Base-by-base conservation (phyloP, 1,140 invertebrate species). In the Drosophila elegans region DNA sequence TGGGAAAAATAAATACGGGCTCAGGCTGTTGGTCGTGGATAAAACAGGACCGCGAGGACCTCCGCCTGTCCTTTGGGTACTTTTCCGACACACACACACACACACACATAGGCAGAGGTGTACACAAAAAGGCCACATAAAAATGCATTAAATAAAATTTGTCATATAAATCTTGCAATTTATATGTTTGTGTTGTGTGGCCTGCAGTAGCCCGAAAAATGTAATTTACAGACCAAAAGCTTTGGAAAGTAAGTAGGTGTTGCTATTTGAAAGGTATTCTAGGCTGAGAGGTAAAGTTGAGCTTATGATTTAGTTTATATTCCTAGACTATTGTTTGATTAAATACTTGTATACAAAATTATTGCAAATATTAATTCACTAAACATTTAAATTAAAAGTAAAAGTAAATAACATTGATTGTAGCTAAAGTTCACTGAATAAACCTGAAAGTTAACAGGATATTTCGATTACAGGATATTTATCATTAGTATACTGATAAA, bases 91-190 rank as follows among this genome's bases (percentile, higher is more conserved):
- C 29, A 21, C 45, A 7, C 68, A 42, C 54, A 36, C 36, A 25
- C 21, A 41, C 29, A 21, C 45, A 7, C 68, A 42, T 39, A 36
- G 42, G 48, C 49, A 21, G 16, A 39, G 38, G 54, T 36, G 42
- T n/a, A 44, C 29, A 72, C 49, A 39, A 4, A 21, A 39, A 44
- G 34, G 46, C 42, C 51, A 63, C 71, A 89, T 83, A 89, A 89
- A 88, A 88, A 89, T 88, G 83, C 83, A 88, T 88, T 88, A 89
- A 89, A 88, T 89, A 88, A 88, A 88, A 89, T 88, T 89, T 88
- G 84, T 89, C 83, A 88, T 88, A 88, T 88, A 88, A 88, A 88
- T 88, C 83, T 89, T 89, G 83, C 83, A 88, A 88, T 89, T 89
- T 89, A 88, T 84, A 72, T 82, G 83, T 88, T 78, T 73, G 62